Evolutionary conservation across 1,140 invertebrate genomes (phyloP).

Genomic region (Drosophila ficusphila): DNA sequence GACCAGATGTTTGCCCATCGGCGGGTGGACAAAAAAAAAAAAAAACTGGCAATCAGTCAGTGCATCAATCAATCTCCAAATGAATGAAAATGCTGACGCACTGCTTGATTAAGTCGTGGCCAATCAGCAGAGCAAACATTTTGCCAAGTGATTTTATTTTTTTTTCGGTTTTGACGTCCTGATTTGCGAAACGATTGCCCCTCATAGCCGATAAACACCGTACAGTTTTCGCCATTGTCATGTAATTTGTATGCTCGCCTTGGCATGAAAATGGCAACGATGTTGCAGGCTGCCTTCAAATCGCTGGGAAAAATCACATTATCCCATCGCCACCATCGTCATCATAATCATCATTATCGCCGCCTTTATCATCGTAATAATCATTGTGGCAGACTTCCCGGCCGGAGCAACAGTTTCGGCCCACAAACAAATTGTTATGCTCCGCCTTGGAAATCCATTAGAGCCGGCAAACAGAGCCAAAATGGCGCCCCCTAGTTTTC

Average conservation of each 20-base stretch:
- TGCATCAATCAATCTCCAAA: constrained; percentile 59
- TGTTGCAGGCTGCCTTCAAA: constrained; percentile 29
- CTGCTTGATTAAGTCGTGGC: constrained; percentile 46
- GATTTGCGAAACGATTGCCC: constrained; percentile 5
- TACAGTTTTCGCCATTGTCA: constrained; percentile 20
- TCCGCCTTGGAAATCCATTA: constrained; percentile 56
- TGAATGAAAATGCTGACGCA: constrained; percentile 53
- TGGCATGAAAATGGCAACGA: constrained; percentile 35
- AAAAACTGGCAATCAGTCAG: constrained; percentile 31
- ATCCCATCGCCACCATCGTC: constrained; percentile 43
- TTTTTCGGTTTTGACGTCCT: background rate
- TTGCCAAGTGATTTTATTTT: constrained; percentile 33
- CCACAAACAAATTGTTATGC: constrained; percentile 56
- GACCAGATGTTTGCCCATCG: constrained; percentile 48
- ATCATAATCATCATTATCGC: constrained; percentile 20
- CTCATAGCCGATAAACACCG: constrained; percentile 17
- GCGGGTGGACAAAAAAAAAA: too few relatives aligned
- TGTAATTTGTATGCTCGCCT: constrained; percentile 41
- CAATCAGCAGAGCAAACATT: constrained; percentile 66
- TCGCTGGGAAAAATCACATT: constrained; percentile 49
- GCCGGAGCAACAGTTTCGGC: constrained; percentile 37
- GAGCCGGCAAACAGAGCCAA: constrained; percentile 32
- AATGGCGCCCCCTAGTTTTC: constrained; percentile 37
- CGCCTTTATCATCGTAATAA: constrained; percentile 17
- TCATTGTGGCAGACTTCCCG: constrained; percentile 17